Evolutionary conservation across 1,140 invertebrate species (phyloP).

Genomic region (Andrena cerasifolii): DNA sequence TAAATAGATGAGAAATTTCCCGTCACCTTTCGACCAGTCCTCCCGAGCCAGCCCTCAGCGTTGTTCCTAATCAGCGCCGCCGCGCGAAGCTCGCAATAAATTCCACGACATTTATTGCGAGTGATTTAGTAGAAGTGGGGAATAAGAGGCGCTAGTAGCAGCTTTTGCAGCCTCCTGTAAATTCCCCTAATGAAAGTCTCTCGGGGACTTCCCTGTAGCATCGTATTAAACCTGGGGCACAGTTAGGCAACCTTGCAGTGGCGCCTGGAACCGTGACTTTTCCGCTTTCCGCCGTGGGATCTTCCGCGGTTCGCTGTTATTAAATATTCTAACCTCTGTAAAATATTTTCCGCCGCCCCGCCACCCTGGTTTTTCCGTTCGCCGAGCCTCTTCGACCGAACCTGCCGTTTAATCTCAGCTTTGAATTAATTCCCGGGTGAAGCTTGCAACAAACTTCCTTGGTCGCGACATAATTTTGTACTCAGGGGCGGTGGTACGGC

Average conservation of each 20-base stretch:
- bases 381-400: no score
- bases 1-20: neutral
- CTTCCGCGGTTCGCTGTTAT: conserved; percentile 37
- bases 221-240: conserved; percentile 79
- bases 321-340: conserved; percentile 47
- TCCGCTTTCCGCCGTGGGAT: conserved; percentile 25
- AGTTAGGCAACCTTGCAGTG: conserved; percentile 70
- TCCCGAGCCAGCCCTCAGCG: neutral
- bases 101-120: conserved; percentile 72
- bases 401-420: neutral
- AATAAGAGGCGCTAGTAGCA: conserved; percentile 53
- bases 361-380: neutral
- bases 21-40: no score
- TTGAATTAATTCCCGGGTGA: no score
- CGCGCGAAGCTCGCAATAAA: conserved; percentile 73
- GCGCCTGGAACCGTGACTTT: conserved; percentile 39
- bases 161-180: conserved; percentile 73
- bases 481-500: no score
- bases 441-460: no score
- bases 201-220: conserved; percentile 73
- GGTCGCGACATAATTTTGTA: no score
- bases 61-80: conserved; percentile 41
- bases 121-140: conserved; percentile 72
- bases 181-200: conserved; percentile 80
- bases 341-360: neutral